These are phyloP conservation scores for Nomada flava DNA, from an alignment of 2,888 invertebrate species.

Conservation along the genomic window DNA sequence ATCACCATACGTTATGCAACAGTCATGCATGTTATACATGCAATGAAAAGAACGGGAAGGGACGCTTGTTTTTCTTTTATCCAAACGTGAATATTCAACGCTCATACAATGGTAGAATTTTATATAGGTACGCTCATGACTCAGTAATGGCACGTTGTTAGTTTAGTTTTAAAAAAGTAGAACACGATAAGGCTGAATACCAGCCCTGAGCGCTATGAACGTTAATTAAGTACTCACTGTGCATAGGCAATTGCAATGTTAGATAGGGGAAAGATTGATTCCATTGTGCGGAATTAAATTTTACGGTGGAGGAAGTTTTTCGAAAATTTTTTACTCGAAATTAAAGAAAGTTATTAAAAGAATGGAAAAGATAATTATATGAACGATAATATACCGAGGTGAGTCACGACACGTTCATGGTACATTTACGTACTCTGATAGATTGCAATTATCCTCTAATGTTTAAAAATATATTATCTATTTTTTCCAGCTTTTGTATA, in stretches of 20 bases:
- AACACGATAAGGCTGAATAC: conserved; percentile 13
- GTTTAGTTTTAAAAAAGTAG: conserved; percentile 2
- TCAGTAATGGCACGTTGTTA: conserved; percentile 14
- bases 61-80: conserved; percentile 1
- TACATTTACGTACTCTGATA: background rate
- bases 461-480: too few species aligned
- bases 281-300: background rate
- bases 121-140: background rate
- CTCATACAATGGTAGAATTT: background rate
- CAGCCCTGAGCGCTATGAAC: background rate
- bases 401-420: background rate
- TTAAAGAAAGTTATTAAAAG: background rate
- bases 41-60: background rate
- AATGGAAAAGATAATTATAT: background rate
- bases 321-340: background rate
- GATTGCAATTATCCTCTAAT: background rate
- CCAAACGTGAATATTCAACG: conserved; percentile 17
- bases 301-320: background rate
- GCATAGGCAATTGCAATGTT: background rate
- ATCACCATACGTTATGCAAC: too few species aligned
- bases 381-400: background rate
- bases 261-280: background rate
- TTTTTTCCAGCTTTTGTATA: too few species aligned
- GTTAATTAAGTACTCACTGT: conserved; percentile 7
- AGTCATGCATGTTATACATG: background rate